These are phyloP conservation scores for Drosophila demipolita DNA, from an alignment of 2,888 invertebrate genomes.

Conservation along the genomic window DNA sequence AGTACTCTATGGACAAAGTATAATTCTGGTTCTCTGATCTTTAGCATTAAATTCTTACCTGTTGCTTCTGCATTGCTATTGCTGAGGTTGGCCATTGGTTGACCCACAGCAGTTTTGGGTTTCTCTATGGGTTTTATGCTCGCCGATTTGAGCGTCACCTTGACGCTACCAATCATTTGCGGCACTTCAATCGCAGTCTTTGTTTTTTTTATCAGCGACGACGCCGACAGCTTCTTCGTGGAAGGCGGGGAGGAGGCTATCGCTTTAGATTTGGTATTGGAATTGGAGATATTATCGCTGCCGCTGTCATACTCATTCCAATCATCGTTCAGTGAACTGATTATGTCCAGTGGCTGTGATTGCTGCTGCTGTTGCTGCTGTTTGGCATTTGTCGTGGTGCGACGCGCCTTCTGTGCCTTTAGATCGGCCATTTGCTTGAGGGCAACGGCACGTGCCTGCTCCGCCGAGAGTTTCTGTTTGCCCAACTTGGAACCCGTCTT, in stretches of 20 bases:
- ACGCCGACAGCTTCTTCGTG: constrained; percentile 25
- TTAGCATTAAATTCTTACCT: constrained; percentile 27
- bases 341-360: constrained; percentile 63
- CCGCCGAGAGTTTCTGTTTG: constrained; percentile 69
- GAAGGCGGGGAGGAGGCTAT: constrained; percentile 12
- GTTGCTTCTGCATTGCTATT: constrained; percentile 33
- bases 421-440: constrained; percentile 82
- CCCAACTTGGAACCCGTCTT: constrained; percentile 21
- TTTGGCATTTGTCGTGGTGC: constrained; percentile 60
- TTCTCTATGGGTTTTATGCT: constrained; percentile 18
- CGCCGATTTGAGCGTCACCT: constrained; percentile 45
- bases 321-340: constrained; percentile 82
- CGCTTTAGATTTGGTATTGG: constrained; percentile 16
- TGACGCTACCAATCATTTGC: constrained; percentile 28
- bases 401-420: constrained; percentile 56
- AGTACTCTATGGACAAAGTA: not conserved
- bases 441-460: constrained; percentile 82
- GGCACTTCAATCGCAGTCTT: constrained; percentile 23
- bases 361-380: constrained; percentile 43
- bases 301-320: constrained; percentile 84
- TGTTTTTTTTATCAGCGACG: constrained; percentile 18
- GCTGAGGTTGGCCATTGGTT: constrained; percentile 4
- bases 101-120: constrained; percentile 29
- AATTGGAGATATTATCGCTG: constrained; percentile 23
- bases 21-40: not conserved